These are phyloP conservation scores for Ceyx melanurus DNA, from an alignment of 2,113 vertebrate species.

Conservation along the genomic window DNA sequence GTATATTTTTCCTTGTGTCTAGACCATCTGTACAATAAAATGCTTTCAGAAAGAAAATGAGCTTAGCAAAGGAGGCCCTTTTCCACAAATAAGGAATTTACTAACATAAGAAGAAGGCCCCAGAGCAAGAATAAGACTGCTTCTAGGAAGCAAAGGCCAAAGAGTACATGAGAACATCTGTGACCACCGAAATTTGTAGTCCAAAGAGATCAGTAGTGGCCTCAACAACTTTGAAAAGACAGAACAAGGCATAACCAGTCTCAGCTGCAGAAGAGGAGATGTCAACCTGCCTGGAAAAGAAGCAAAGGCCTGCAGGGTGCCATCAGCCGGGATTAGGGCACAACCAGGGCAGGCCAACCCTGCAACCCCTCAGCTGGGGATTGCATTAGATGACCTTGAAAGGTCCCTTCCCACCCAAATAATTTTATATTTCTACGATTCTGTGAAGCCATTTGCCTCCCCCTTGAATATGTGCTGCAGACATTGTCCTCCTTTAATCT, in stretches of 20 bases:
- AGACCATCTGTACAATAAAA: background rate
- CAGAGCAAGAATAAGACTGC: fast-evolving
- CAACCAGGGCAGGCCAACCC: fast-evolving
- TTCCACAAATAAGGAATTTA: background rate
- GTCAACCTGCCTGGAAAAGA: background rate
- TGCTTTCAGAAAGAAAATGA: background rate
- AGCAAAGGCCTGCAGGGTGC: fast-evolving
- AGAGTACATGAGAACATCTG: fast-evolving
- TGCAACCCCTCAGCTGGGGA: background rate
- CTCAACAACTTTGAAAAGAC: background rate
- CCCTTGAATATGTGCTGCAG: background rate
- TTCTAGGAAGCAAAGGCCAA: background rate
- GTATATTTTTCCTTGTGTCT: background rate
- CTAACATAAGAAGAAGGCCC: background rate
- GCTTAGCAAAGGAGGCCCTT: background rate
- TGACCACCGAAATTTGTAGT: fast-evolving
- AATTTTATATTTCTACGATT: background rate
- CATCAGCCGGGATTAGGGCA: fast-evolving
- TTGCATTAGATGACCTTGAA: background rate
- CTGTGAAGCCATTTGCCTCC: background rate
- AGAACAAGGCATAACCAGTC: background rate
- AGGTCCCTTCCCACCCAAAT: background rate
- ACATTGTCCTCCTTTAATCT: background rate
- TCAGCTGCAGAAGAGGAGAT: background rate
- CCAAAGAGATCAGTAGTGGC: fast-evolving